Conservation (phyloP, 2,888 invertebrate genomes). For the Agriopis aurantiaria region DNA sequence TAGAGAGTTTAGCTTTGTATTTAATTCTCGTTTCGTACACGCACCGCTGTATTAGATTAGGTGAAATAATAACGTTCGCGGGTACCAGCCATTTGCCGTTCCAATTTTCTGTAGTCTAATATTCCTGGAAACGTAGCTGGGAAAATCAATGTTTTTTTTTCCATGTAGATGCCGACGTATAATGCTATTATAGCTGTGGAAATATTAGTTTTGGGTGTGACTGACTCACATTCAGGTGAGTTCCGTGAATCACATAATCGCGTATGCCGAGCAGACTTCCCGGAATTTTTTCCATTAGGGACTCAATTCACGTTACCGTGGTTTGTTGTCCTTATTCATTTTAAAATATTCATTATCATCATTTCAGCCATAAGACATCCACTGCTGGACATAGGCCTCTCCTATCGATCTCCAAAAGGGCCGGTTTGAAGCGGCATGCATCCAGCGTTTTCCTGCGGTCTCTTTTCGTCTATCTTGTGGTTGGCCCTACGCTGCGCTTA, state of each 20-base stretch:
- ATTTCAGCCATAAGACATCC: no score
- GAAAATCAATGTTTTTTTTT: constrained; percentile 36
- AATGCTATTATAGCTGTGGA: constrained; percentile 12
- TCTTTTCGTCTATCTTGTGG: no score
- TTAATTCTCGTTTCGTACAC: constrained; percentile 65
- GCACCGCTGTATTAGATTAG: constrained; percentile 42
- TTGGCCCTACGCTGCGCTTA: no score
- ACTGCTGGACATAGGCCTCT: no score
- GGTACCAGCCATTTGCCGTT: constrained; percentile 32
- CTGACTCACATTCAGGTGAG: constrained; percentile 26
- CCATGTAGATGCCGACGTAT: constrained; percentile 3
- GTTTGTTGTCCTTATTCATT: background rate
- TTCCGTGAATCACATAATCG: constrained; percentile 24
- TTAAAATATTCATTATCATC: background rate
- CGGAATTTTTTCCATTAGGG: constrained; percentile 4
- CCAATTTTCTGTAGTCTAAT: constrained; percentile 34
- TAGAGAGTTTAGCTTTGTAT: constrained; percentile 66
- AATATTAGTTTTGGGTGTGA: constrained; percentile 33
- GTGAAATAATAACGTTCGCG: constrained; percentile 38
- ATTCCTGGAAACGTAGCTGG: constrained; percentile 25
- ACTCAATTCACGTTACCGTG: background rate
- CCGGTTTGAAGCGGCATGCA: no score
- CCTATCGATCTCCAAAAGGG: no score
- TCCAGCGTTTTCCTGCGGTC: no score
- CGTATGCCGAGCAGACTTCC: constrained; percentile 6